Conservation (phyloP, 2,888 invertebrate species). For the Neoitamus cyanurus region DNA sequence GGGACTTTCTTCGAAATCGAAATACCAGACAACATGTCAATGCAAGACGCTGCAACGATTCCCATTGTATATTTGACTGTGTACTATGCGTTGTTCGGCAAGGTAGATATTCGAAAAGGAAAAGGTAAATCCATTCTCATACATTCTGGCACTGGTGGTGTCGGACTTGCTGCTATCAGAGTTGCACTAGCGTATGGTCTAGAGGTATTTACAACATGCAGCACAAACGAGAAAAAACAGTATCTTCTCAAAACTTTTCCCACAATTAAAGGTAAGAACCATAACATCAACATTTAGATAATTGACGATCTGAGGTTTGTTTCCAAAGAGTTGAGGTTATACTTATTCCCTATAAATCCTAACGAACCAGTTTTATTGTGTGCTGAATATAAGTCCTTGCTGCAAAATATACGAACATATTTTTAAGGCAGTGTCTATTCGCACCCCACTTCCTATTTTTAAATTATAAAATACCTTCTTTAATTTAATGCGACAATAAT, state of each 20-base stretch:
- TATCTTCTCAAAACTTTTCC: conserved; percentile 71
- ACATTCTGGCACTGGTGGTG: conserved; percentile 76
- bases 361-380: too few species aligned
- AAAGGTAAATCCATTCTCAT: conserved; percentile 67
- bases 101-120: conserved; percentile 61
- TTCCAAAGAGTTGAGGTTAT: too few species aligned
- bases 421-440: too few species aligned
- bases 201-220: conserved; percentile 78
- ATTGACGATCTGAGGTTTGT: too few species aligned
- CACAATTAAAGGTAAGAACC: conserved; percentile 68
- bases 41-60: conserved; percentile 81
- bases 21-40: conserved; percentile 77
- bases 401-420: too few species aligned
- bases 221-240: conserved; percentile 72
- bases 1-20: conserved; percentile 68
- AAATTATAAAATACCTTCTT: too few species aligned
- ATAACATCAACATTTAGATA: too few species aligned
- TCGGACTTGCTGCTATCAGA: conserved; percentile 83
- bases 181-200: conserved; percentile 75
- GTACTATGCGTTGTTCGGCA: conserved; percentile 68
- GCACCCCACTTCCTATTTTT: too few species aligned
- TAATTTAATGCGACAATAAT: not conserved
- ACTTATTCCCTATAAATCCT: too few species aligned
- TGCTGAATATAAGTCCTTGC: too few species aligned
- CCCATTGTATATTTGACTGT: conserved; percentile 82